phyloP scores from a whole-genome alignment of 2,888 invertebrate species.

The Isoperla grammatica region DNA sequence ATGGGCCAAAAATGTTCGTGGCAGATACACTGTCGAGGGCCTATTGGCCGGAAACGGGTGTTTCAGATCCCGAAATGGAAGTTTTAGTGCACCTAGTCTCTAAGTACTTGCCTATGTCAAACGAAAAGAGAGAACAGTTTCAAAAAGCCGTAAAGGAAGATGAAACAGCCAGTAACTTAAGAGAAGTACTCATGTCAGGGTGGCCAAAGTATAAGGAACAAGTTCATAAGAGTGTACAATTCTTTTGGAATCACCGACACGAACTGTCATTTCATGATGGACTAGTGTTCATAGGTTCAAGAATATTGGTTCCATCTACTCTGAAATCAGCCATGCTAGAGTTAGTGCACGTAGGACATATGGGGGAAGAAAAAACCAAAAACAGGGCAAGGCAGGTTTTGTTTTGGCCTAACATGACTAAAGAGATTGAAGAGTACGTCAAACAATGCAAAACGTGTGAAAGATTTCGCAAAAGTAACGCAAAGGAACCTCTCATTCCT shows the following conservation, averaged over 20 bases:
- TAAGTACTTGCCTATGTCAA: slow-evolving; percentile 10
- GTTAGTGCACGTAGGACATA: slow-evolving; percentile 29
- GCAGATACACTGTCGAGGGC: background rate
- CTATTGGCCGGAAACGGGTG: background rate
- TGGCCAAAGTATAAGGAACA: slow-evolving; percentile 18
- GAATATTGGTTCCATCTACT: slow-evolving; percentile 27
- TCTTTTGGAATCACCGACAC: slow-evolving; percentile 22
- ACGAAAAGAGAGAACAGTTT: slow-evolving; percentile 14
- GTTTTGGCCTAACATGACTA: background rate
- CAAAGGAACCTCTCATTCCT: background rate
- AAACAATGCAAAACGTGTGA: background rate
- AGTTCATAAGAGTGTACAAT: background rate
- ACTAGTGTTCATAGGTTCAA: slow-evolving; percentile 25
- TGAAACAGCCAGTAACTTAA: background rate
- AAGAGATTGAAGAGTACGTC: background rate
- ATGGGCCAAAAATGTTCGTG: background rate
- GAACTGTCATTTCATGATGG: slow-evolving; percentile 26
- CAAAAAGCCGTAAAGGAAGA: background rate
- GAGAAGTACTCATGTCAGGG: slow-evolving; percentile 2
- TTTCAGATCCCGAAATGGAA: background rate
- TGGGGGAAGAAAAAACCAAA: slow-evolving; percentile 30
- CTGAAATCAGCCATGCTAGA: slow-evolving; percentile 25
- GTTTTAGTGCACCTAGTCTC: slow-evolving; percentile 17
- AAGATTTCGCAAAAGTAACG: background rate
- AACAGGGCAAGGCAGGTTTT: slow-evolving; percentile 19